Evolutionary conservation across 1,140 invertebrate genomes (phyloP).

Genomic region (Octopus sinensis): DNA sequence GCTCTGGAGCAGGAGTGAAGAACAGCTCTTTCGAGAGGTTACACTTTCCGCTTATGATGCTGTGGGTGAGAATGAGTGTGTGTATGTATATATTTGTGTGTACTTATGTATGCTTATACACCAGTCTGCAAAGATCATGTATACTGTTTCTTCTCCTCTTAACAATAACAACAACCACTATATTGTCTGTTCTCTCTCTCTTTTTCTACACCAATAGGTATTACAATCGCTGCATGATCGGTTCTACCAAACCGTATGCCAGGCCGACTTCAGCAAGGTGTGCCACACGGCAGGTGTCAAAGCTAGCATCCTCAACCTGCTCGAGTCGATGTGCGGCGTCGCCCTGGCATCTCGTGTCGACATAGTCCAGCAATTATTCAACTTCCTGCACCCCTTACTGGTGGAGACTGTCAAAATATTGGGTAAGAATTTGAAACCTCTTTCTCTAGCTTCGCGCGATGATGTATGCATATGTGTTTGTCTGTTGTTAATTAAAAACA

Average conservation of each 20-base stretch:
- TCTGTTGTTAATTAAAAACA: too few species aligned
- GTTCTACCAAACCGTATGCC: conserved; percentile 63
- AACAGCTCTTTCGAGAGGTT: too few species aligned
- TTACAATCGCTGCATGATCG: conserved; percentile 65
- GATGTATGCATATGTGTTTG: not conserved
- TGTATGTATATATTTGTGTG: too few species aligned
- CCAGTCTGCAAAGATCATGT: conserved; percentile 8
- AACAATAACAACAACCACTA: not conserved
- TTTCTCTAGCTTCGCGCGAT: not conserved
- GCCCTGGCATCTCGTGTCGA: conserved; percentile 63
- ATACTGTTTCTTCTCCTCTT: not conserved
- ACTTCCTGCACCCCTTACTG: conserved; percentile 66
- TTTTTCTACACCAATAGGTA: conserved; percentile 53
- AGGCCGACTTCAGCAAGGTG: conserved; percentile 63
- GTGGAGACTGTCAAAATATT: conserved; percentile 68
- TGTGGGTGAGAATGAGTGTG: too few species aligned
- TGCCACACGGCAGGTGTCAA: conserved; percentile 65
- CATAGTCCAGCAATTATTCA: conserved; percentile 66
- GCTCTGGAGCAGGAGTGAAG: too few species aligned
- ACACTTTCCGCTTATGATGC: too few species aligned
- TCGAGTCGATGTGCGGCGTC: conserved; percentile 70
- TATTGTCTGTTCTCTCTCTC: not conserved
- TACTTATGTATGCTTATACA: not conserved
- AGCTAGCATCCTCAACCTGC: conserved; percentile 64
- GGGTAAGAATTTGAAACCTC: conserved; percentile 28